Evolutionary conservation across 2,113 vertebrate genomes (phyloP).

Genomic region (Fregetta grallaria): DNA sequence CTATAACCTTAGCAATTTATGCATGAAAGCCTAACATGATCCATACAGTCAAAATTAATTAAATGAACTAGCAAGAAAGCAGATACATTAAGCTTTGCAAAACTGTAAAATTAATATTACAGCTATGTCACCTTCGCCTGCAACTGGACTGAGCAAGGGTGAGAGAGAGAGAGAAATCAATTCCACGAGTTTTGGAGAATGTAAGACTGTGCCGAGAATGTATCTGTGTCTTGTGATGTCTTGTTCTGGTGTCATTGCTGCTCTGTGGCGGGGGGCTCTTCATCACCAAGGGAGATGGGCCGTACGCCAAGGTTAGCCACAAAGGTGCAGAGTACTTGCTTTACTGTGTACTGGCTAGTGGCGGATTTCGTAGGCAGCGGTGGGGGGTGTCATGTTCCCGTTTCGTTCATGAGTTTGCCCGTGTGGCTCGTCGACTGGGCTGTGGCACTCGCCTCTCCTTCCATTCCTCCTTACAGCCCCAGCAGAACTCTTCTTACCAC

Average conservation of each 20-base stretch:
- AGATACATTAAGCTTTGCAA: slow-evolving; percentile 73
- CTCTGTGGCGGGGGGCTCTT: slow-evolving; percentile 13
- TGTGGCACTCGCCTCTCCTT: neutral
- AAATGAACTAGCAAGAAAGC: slow-evolving; percentile 63
- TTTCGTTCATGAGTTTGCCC: neutral
- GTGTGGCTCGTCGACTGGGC: fast-evolving
- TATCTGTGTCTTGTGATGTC: slow-evolving; percentile 73
- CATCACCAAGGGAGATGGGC: slow-evolving; percentile 9
- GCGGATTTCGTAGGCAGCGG: neutral
- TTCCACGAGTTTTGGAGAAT: slow-evolving; percentile 84
- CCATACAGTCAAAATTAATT: slow-evolving; percentile 46
- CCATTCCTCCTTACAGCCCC: neutral
- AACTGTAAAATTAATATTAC: slow-evolving; percentile 82
- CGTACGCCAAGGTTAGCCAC: neutral
- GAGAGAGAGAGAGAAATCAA: slow-evolving; percentile 82
- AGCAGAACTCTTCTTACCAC: slow-evolving; percentile 63
- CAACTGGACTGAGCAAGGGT: slow-evolving; percentile 83
- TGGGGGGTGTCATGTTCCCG: neutral
- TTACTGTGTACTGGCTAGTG: neutral
- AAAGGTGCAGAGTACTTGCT: neutral
- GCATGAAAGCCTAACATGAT: slow-evolving; percentile 58
- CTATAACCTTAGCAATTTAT: slow-evolving; percentile 27
- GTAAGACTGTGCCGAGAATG: slow-evolving; percentile 72
- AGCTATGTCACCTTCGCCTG: slow-evolving; percentile 84
- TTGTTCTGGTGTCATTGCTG: slow-evolving; percentile 65